Evolutionary conservation across 2,113 vertebrate genomes (phyloP).

Genomic region (Vombatus ursinus): DNA sequence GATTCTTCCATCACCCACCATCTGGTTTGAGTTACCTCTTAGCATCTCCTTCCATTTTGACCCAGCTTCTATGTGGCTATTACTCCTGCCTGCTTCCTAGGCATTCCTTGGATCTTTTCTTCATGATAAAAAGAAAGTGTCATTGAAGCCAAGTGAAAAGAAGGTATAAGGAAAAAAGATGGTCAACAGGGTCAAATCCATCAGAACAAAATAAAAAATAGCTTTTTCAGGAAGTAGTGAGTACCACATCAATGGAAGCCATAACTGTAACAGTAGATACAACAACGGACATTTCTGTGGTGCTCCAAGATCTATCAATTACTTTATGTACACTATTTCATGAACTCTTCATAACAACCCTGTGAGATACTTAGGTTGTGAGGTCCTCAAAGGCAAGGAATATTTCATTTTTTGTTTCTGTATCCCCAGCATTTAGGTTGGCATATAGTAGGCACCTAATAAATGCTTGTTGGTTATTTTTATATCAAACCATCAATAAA

Average conservation of each 20-base stretch:
- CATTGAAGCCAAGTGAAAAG: neutral
- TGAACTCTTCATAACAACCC: too few relatives aligned
- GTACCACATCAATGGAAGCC: too few relatives aligned
- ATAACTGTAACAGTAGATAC: too few relatives aligned
- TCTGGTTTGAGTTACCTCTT: neutral
- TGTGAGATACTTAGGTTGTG: neutral
- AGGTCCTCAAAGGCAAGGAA: neutral
- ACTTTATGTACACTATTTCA: too few relatives aligned
- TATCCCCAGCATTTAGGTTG: neutral
- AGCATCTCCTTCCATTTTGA: neutral
- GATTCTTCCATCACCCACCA: neutral
- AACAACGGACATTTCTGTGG: too few relatives aligned
- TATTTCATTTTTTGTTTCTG: neutral
- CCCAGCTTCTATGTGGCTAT: neutral
- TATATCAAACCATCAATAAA: too few relatives aligned
- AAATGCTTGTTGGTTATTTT: neutral
- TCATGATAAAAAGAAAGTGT: neutral
- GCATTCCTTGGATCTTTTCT: neutral
- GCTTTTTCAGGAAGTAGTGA: neutral
- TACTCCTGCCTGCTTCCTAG: neutral
- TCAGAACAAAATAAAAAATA: neutral
- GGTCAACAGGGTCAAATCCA: neutral
- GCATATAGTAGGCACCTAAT: neutral
- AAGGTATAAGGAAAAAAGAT: neutral
- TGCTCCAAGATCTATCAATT: too few relatives aligned